A percentile compares a stretch with the other conserved stretches of the same genome.
Conservation (phyloP, 2,113 vertebrate genomes). For the Halcyon malimbica region DNA sequence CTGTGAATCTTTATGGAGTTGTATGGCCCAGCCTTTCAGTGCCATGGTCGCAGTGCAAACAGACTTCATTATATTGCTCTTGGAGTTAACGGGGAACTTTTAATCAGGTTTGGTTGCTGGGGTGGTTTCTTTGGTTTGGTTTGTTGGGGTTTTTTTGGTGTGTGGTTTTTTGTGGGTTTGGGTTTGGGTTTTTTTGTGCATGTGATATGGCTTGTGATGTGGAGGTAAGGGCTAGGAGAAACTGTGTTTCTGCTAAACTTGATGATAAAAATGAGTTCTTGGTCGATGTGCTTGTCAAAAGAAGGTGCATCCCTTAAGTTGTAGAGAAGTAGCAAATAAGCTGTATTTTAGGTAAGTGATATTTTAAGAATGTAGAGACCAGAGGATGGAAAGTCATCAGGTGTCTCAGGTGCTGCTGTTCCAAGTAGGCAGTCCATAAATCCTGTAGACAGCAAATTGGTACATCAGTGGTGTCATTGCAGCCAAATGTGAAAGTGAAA, state of each 20-base stretch:
- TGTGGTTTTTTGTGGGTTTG: too few species aligned
- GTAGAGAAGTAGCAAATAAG: not conserved
- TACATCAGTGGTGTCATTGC: not conserved
- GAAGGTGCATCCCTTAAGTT: not conserved
- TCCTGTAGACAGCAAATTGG: not conserved
- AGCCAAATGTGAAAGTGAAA: not conserved
- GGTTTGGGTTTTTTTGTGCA: too few species aligned
- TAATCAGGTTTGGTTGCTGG: not conserved
- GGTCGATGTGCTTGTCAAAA: not conserved
- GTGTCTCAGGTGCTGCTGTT: not conserved
- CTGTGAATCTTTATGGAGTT: not conserved
- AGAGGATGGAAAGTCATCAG: not conserved
- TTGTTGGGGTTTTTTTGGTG: too few species aligned
- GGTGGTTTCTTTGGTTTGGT: too few species aligned
- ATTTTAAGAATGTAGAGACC: not conserved
- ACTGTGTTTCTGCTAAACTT: not conserved
- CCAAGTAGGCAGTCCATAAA: not conserved
- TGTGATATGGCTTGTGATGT: not conserved
- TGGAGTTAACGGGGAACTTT: not conserved
- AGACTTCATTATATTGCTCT: not conserved
- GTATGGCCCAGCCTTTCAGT: not conserved
- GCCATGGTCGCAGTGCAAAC: slow-evolving; percentile 17
- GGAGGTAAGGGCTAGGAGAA: not conserved
- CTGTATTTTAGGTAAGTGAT: not conserved
- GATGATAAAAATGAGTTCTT: not conserved